Evolutionary conservation across 2,888 invertebrate genomes (phyloP), one percentile per base, ranked within the genome.

Genomic region (Punctoribates punctum): DNA sequence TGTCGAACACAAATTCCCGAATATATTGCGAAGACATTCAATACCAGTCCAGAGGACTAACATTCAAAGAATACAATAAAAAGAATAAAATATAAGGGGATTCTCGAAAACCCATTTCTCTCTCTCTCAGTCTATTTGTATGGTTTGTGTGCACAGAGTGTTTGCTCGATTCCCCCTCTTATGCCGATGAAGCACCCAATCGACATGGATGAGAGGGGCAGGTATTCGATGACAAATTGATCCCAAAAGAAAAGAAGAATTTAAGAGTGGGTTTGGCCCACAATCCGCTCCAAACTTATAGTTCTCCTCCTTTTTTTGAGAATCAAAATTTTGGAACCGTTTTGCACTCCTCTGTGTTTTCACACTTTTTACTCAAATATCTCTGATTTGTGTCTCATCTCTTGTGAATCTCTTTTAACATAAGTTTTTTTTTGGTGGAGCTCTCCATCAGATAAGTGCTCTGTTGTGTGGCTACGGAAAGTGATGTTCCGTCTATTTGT

Each of bases 161-260:
- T 27, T 60, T 27, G 27, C 29, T 29, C 27, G 27, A 27, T 60
- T 60, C 60, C 60, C 60, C 25, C 60, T 60, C 60, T 60, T 29
- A 60, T 60, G 60, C 60, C 27, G 60, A 27, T 60, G 60, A 60
- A 60, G 60, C 60, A 60, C 60, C 60, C 60, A 60, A 60, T 67
- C 67, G 67, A 67, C 67, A 42, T 17, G 38, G 42, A 67, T 67
- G 67, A 29, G 67, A 67, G 29, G 42, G 67, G 67, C 67, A 67
- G 67, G 67, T 67, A 67, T 67, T 42, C 67, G 42, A 67, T 67
- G 67, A 67, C 67, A 67, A 67, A 67, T 67, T 67, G 67, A 67
- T 67, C 20, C 60, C 15, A 29, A 42, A 67, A 67, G 38, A 67
- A 67, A 67, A 67, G 38, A 42, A n/a, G 42, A 38, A 67, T 67